Conservation (phyloP, 2,113 vertebrate species). For the Sitta europaea region DNA sequence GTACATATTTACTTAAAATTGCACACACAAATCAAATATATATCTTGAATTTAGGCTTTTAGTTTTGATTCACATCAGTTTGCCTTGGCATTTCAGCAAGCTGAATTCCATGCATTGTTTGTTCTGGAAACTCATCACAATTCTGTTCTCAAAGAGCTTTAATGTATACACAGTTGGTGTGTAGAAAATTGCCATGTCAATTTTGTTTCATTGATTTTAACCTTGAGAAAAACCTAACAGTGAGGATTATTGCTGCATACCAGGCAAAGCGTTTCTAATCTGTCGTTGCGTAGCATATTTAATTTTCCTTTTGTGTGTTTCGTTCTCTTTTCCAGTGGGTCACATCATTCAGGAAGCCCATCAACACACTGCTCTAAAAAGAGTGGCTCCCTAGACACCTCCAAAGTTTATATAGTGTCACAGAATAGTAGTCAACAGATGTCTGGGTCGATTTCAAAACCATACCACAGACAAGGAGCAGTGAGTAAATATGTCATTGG, state of each 20-base stretch:
- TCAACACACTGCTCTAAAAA: slow-evolving; percentile 83
- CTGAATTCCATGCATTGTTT: neutral
- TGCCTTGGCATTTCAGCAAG: neutral
- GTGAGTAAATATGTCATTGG: slow-evolving; percentile 79
- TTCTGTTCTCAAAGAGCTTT: neutral
- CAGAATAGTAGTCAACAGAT: slow-evolving; percentile 75
- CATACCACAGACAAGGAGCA: slow-evolving; percentile 78
- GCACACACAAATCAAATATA: neutral
- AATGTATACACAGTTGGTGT: neutral
- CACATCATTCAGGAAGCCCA: slow-evolving; percentile 90
- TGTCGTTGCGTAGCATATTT: neutral
- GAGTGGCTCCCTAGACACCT: slow-evolving; percentile 85
- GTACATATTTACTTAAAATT: neutral
- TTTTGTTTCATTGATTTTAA: neutral
- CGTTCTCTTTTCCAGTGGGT: slow-evolving; percentile 77
- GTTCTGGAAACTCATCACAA: neutral
- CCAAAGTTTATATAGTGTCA: slow-evolving; percentile 89
- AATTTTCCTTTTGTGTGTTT: slow-evolving; percentile 17
- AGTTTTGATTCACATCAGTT: neutral
- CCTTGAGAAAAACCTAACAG: neutral
- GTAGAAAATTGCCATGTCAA: neutral
- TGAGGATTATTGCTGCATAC: neutral
- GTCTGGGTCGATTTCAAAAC: slow-evolving; percentile 75
- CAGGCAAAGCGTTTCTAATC: neutral
- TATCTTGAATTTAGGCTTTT: neutral